A percentile compares a stretch with the other conserved stretches of the same genome.
These are phyloP conservation scores for Brachypodius melanocephalos DNA, from an alignment of 2,113 vertebrate genomes.

Conservation along the genomic window DNA sequence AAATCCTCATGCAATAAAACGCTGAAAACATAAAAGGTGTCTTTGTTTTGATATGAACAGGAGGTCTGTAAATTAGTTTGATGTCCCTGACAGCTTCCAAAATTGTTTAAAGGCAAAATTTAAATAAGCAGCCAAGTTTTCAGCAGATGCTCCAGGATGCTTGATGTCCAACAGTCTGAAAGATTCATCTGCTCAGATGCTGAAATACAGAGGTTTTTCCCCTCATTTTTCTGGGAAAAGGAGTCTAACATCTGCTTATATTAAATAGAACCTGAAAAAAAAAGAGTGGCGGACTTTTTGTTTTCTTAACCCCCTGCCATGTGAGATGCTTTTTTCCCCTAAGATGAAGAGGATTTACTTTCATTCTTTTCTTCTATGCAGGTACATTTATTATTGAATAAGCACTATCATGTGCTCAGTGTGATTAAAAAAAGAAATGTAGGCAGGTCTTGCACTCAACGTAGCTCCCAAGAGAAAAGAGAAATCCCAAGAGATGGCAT, in stretches of 20 bases:
- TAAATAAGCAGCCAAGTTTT: background rate
- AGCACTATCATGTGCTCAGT: background rate
- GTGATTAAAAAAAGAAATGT: conserved; percentile 11
- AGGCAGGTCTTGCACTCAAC: background rate
- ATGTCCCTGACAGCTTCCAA: background rate
- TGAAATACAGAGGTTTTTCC: background rate
- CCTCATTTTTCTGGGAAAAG: background rate
- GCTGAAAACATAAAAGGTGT: background rate
- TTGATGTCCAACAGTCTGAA: background rate
- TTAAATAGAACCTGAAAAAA: background rate
- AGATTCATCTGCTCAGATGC: background rate
- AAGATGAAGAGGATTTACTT: background rate
- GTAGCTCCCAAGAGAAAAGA: background rate
- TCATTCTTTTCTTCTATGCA: background rate
- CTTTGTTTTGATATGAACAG: background rate
- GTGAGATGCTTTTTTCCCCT: background rate
- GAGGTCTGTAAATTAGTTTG: background rate
- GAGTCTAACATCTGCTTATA: background rate
- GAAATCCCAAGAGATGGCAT: background rate
- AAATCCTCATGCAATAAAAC: background rate
- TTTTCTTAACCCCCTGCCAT: background rate
- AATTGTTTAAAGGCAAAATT: background rate
- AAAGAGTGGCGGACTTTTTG: background rate
- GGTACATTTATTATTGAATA: conserved; percentile 44
- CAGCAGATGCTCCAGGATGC: background rate